Percentiles rank a stretch among this genome's conserved stretches.
These are phyloP conservation scores for Cardinalis cardinalis DNA, from an alignment of 2,113 vertebrate species.

Conservation along the genomic window DNA sequence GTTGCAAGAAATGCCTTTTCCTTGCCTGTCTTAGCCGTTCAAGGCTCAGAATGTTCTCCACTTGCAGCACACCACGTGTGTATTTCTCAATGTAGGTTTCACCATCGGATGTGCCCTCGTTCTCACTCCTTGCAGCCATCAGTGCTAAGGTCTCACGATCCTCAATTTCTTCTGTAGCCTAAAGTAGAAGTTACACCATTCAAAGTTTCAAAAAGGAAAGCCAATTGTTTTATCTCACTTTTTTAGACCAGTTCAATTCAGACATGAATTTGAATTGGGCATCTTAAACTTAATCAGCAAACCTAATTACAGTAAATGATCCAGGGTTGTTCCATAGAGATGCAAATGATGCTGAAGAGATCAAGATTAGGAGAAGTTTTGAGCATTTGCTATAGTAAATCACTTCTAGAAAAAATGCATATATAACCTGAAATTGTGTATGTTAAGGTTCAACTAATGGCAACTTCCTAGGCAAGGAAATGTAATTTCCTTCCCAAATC, in stretches of 20 bases:
- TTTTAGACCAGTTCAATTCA: neutral
- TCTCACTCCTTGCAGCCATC: slow-evolving; percentile 90
- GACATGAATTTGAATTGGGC: neutral
- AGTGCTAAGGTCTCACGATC: slow-evolving; percentile 93
- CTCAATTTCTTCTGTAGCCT: slow-evolving; percentile 96
- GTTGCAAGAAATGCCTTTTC: neutral
- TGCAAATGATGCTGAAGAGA: neutral
- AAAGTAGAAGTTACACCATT: neutral
- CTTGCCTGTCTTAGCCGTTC: slow-evolving; percentile 90
- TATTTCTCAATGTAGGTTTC: slow-evolving; percentile 97
- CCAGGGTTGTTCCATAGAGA: neutral
- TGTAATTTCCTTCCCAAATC: neutral
- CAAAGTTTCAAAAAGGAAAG: neutral
- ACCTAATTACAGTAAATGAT: neutral
- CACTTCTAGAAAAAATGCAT: neutral
- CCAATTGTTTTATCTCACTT: neutral
- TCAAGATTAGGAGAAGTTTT: neutral
- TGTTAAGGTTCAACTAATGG: neutral
- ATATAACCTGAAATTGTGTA: neutral
- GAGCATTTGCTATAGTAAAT: neutral
- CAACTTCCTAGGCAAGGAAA: neutral
- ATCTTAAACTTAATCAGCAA: neutral
- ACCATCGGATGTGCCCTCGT: slow-evolving; percentile 83
- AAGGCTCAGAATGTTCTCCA: slow-evolving; percentile 93
- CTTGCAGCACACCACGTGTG: slow-evolving; percentile 89